Conservation (phyloP, 2,113 vertebrate genomes). For the Aix galericulata region DNA sequence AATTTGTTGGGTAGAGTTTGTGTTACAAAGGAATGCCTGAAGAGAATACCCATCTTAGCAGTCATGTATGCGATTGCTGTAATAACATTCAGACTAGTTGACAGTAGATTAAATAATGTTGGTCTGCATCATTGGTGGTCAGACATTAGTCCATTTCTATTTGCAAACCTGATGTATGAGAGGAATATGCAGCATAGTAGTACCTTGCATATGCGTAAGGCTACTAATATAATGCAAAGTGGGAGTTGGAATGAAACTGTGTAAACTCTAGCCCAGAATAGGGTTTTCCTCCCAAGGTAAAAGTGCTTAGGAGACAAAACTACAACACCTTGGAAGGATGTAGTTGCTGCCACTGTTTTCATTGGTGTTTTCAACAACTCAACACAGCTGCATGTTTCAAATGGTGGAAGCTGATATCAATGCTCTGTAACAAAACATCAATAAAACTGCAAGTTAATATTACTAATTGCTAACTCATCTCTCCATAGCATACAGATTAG, state of each 20-base stretch:
- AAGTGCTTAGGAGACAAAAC: neutral
- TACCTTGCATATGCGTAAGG: neutral
- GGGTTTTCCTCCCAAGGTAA: neutral
- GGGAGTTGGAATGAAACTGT: neutral
- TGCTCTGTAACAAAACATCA: neutral
- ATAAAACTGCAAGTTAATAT: neutral
- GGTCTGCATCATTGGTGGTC: neutral
- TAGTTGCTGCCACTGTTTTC: neutral
- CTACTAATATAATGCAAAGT: neutral
- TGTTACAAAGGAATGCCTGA: neutral
- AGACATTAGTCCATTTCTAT: neutral
- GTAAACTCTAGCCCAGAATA: neutral
- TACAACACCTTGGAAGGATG: neutral
- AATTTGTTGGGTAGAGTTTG: neutral
- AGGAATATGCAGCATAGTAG: neutral
- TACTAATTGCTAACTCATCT: neutral
- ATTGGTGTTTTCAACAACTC: neutral
- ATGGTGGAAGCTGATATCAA: rapidly evolving
- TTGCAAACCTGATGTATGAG: neutral
- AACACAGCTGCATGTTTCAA: neutral
- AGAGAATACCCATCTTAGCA: neutral
- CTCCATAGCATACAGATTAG: neutral
- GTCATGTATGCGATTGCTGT: neutral
- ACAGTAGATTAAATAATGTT: neutral
- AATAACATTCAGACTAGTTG: neutral